phyloP scores from a whole-genome alignment of 2,113 vertebrate species.

The Alosa alosa region DNA sequence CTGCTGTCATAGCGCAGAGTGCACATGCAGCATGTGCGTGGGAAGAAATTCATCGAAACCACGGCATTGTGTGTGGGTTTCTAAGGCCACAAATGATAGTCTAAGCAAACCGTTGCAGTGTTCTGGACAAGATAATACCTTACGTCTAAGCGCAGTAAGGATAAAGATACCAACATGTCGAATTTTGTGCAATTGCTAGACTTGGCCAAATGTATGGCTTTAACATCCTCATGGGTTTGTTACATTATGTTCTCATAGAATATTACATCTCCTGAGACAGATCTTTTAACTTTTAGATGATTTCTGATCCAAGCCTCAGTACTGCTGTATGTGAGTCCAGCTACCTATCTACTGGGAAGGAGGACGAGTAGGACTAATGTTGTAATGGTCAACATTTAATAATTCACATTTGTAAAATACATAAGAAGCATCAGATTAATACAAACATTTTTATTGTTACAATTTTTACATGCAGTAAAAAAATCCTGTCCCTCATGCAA shows the following conservation, averaged over 20 bases:
- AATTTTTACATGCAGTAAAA: neutral
- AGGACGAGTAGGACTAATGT: no score
- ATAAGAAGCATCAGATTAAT: neutral
- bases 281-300: neutral
- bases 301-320: neutral
- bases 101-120: neutral
- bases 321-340: no score
- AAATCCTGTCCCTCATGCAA: neutral
- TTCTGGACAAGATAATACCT: neutral
- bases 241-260: neutral
- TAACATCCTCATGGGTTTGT: neutral
- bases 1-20: neutral
- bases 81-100: neutral
- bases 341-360: no score
- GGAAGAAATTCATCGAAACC: neutral
- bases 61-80: conserved; percentile 10
- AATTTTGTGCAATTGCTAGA: neutral
- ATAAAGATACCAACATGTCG: neutral
- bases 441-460: neutral
- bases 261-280: neutral
- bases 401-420: neutral
- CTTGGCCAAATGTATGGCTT: neutral
- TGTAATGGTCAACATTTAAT: no score
- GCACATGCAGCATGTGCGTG: neutral
- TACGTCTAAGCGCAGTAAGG: neutral